Evolutionary conservation across 2,797 vertebrate species (phyloP).

Genomic region (Hoplostethus mediterraneus): DNA sequence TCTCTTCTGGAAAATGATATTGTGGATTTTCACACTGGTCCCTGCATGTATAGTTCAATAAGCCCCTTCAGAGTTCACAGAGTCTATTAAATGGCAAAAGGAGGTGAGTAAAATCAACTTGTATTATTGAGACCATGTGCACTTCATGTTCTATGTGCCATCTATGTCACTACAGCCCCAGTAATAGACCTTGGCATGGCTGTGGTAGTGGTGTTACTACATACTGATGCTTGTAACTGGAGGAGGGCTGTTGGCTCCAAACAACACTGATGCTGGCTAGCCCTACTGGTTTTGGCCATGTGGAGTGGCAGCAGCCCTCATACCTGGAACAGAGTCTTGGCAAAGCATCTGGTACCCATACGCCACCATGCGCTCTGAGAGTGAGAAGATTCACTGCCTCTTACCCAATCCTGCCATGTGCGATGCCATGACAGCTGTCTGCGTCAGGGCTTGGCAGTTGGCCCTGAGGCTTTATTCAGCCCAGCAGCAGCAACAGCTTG

Average conservation of each 20-base stretch:
- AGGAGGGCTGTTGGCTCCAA: conserved; percentile 5
- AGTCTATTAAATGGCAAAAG: not conserved
- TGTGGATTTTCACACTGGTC: not conserved
- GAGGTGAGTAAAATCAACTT: not conserved
- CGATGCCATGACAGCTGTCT: conserved; percentile 25
- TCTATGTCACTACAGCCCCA: not conserved
- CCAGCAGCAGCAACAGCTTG: conserved; percentile 7
- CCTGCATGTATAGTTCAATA: not conserved
- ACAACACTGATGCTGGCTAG: conserved; percentile 15
- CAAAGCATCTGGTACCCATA: not conserved
- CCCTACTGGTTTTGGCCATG: conserved; percentile 5
- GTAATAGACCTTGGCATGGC: not conserved
- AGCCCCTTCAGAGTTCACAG: conserved; percentile 5
- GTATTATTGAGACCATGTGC: not conserved
- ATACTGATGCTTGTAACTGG: not conserved
- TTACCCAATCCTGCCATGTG: not conserved
- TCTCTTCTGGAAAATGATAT: not conserved
- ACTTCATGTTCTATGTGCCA: not conserved
- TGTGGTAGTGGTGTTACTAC: conserved; percentile 17
- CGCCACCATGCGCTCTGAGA: conserved; percentile 9
- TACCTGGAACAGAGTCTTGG: not conserved
- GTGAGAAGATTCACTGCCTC: not conserved
- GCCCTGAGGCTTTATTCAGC: not conserved
- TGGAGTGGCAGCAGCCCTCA: not conserved
- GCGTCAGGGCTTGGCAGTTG: conserved; percentile 7